These are phyloP conservation scores for Julus scandinavius DNA, from an alignment of 2,888 invertebrate genomes.

Conservation along the genomic window DNA sequence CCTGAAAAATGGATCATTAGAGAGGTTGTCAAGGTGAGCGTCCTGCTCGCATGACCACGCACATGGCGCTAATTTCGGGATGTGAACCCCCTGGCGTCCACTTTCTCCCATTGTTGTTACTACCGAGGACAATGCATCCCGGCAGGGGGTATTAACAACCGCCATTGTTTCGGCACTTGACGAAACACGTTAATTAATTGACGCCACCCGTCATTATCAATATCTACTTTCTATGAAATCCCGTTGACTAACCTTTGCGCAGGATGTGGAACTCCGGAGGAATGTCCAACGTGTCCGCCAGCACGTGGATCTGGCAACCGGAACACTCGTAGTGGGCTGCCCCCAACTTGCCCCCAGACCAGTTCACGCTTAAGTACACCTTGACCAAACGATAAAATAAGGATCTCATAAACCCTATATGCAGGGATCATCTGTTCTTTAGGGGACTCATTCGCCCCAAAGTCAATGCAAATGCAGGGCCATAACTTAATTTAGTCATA, in stretches of 20 bases:
- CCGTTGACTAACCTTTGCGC: slow-evolving; percentile 63
- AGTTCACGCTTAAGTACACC: slow-evolving; percentile 75
- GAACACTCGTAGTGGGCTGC: slow-evolving; percentile 77
- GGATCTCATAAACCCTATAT: neutral
- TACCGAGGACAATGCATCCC: neutral
- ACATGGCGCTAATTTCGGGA: neutral
- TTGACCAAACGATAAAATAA: slow-evolving; percentile 61
- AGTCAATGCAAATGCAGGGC: too few relatives aligned
- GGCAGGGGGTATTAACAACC: neutral
- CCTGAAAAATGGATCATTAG: neutral
- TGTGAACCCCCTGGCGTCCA: slow-evolving; percentile 11
- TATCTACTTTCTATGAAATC: neutral
- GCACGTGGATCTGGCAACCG: slow-evolving; percentile 74
- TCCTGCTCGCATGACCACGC: neutral
- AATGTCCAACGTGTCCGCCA: slow-evolving; percentile 77
- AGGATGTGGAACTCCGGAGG: slow-evolving; percentile 74
- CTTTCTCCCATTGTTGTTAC: slow-evolving; percentile 7
- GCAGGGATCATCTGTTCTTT: neutral
- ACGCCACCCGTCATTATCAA: neutral
- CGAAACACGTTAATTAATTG: neutral
- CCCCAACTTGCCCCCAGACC: slow-evolving; percentile 76
- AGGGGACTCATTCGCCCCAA: neutral
- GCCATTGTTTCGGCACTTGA: neutral
- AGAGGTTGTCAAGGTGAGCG: neutral
- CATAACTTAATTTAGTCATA: neutral